Base-by-base conservation (phyloP, 2,888 invertebrate species). In the Cyaniris semiargus region DNA sequence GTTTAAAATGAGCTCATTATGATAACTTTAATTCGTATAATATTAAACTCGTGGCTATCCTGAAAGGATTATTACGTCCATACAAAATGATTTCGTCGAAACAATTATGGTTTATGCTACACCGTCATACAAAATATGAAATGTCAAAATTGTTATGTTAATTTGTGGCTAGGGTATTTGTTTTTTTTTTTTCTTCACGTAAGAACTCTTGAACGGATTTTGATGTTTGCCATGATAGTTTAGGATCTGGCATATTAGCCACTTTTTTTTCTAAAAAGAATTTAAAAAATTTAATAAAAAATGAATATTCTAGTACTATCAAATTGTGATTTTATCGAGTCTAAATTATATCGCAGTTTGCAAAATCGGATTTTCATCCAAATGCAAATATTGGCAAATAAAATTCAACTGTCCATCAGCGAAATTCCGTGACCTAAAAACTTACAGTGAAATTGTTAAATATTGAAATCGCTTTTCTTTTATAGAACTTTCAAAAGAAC, bases 361-460 rank as follows among this genome's bases (percentile, higher is more conserved):
- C 60, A 66, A 21, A 13, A 66, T 66, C 23, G 60, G 13, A 66
- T 66, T 66, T 66, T 5, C 27, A 27, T 27, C 23, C 60, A 66
- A 66, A 66, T 66, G 27, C 21, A 58, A 58, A 58, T 58, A 58
- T 66, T 66, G 5, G 60, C 27, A 66, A 66, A 66, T 66, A 66
- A 27, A 58, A 66, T 66, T 23, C 60, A 66, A 23, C 60, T 23
- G 21, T 66, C 60, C 23, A 66, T 66, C 27, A 27, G 5, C 13
- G 4, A 58, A 10, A 66, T 27, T 13, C 23, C 23, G 23, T 27
- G 60, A 66, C 27, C 60, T 66, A 27, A 66, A 66, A 66, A 13
- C 21, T 60, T 60, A n/a, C n/a, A n/a, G 58, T 60, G 7, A 21
- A 66, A 66, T 66, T 66, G 60, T 66, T 10, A 23, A 21, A n/a